These are phyloP conservation scores for Drosophila lacteicornis DNA, from an alignment of 1,140 invertebrate species.

Conservation along the genomic window DNA sequence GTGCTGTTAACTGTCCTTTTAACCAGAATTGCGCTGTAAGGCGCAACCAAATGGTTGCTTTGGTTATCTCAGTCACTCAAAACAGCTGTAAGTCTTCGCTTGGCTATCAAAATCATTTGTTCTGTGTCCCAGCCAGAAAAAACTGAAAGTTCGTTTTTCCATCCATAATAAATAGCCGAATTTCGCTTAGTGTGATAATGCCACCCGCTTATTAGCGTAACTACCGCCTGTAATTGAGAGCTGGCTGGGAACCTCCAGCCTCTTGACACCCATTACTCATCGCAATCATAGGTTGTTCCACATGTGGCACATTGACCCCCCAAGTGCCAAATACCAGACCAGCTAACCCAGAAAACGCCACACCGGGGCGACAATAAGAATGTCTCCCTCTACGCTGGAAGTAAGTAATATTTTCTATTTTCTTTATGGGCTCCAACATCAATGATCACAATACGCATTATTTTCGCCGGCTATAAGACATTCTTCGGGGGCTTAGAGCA, in stretches of 20 bases:
- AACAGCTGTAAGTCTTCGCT: too few relatives aligned
- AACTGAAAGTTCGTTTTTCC: too few relatives aligned
- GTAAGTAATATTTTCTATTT: slow-evolving; percentile 48
- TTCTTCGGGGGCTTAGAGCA: slow-evolving; percentile 38
- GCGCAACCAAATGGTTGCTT: too few relatives aligned
- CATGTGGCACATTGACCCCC: slow-evolving; percentile 49
- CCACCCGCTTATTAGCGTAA: slow-evolving; percentile 8
- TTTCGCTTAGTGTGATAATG: background rate
- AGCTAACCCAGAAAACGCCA: slow-evolving; percentile 55
- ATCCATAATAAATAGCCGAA: background rate
- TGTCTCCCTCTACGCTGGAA: slow-evolving; percentile 3
- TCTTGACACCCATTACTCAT: slow-evolving; percentile 39
- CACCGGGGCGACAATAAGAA: slow-evolving; percentile 17
- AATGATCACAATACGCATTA: slow-evolving; percentile 54
- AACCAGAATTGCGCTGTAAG: too few relatives aligned
- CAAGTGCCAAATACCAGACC: slow-evolving; percentile 60
- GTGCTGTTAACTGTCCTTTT: too few relatives aligned
- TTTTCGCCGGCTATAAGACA: slow-evolving; percentile 46
- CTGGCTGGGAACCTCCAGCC: slow-evolving; percentile 1
- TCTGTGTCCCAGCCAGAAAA: too few relatives aligned
- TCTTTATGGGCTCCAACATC: slow-evolving; percentile 40
- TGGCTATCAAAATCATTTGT: too few relatives aligned
- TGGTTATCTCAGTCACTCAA: too few relatives aligned
- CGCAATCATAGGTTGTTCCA: slow-evolving; percentile 22
- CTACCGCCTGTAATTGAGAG: slow-evolving; percentile 25